Percentiles rank a stretch among this genome's conserved stretches.
phyloP scores from a whole-genome alignment of 2,888 invertebrate genomes.

The Steromphala cineraria region DNA sequence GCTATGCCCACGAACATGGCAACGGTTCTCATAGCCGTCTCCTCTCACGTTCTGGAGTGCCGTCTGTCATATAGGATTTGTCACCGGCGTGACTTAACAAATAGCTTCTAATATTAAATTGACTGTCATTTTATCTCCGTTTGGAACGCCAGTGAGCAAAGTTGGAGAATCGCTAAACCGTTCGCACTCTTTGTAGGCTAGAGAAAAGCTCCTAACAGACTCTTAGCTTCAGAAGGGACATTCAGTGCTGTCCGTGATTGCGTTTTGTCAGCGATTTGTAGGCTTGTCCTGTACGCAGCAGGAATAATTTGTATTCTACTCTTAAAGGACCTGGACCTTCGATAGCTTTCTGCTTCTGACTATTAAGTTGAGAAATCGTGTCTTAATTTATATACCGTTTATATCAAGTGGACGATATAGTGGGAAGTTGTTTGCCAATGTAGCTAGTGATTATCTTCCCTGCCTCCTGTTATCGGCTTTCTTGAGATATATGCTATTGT shows the following conservation, averaged over 20 bases:
- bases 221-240: neutral
- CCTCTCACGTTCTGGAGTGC: no score
- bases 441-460: no score
- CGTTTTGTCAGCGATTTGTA: slow-evolving; percentile 9
- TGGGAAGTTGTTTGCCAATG: no score
- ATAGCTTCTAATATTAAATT: slow-evolving; percentile 8
- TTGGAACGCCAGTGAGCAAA: neutral
- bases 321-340: neutral
- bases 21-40: no score
- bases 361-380: neutral
- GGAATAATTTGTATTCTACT: slow-evolving; percentile 13
- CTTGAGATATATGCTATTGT: no score
- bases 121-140: slow-evolving; percentile 7
- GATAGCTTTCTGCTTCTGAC: slow-evolving; percentile 9
- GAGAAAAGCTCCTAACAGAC: neutral
- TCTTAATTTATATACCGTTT: slow-evolving; percentile 9
- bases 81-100: slow-evolving; percentile 7
- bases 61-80: slow-evolving; percentile 6
- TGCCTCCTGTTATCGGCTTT: no score
- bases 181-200: slow-evolving; percentile 12
- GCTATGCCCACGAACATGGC: no score
- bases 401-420: neutral
- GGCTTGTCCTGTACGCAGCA: neutral
- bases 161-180: slow-evolving; percentile 5
- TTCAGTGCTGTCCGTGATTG: slow-evolving; percentile 1